Conservation (phyloP, 2,888 invertebrate genomes). For the Cryptus armator region DNA sequence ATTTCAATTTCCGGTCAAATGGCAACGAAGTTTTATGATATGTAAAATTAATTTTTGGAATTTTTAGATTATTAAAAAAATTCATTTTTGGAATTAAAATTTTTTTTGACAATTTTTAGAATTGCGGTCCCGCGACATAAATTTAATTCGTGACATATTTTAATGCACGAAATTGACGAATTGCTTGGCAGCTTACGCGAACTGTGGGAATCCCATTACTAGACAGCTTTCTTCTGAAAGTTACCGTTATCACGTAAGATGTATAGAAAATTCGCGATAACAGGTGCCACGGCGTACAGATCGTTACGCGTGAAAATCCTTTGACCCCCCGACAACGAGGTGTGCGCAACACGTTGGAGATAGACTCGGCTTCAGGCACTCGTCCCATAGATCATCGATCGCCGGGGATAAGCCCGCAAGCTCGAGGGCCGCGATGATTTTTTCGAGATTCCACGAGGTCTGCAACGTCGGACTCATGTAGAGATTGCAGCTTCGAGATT, state of each 20-base stretch:
- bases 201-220: conserved; percentile 61
- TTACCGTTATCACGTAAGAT: conserved; percentile 46
- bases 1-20: too few relatives aligned
- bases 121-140: too few relatives aligned
- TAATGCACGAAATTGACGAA: too few relatives aligned
- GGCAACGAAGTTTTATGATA: too few relatives aligned
- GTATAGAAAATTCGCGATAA: conserved; percentile 71
- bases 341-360: conserved; percentile 17
- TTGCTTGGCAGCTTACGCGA: neutral
- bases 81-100: too few relatives aligned
- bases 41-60: too few relatives aligned
- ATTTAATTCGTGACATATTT: too few relatives aligned
- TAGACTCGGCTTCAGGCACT: conserved; percentile 29
- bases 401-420: conserved; percentile 58
- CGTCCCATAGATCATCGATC: conserved; percentile 67
- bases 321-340: conserved; percentile 70
- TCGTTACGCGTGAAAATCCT: conserved; percentile 75
- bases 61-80: too few relatives aligned
- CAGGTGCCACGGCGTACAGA: conserved; percentile 70
- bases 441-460: conserved; percentile 36
- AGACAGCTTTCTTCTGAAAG: conserved; percentile 41
- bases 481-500: conserved; percentile 51
- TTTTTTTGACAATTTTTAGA: too few relatives aligned
- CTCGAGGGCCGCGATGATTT: conserved; percentile 55
- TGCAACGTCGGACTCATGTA: conserved; percentile 39